Evolutionary conservation across 2,888 invertebrate genomes (phyloP), one percentile per base, ranked within the genome.

Genomic region (Entomobrya proxima): DNA sequence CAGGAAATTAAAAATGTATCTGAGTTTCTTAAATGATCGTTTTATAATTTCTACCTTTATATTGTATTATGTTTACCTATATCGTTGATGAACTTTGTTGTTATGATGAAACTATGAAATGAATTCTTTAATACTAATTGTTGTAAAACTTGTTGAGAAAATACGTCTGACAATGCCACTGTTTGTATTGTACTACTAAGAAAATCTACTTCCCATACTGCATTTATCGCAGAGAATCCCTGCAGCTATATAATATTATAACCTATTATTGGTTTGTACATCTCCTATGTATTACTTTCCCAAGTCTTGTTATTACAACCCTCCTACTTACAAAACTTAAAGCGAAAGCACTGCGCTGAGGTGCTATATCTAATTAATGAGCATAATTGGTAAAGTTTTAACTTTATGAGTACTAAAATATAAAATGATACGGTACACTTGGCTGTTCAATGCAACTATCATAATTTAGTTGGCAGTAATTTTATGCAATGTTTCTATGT

Each of bases 311-410:
- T 30, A 11, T 58, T 58, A 55, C 32, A 3, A 58, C 32, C 24
- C 18, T 37, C 21, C 7, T 24, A 67, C 24, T 67, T 67, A 37
- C 21, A 24, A 64, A 67, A 64, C 13, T 67, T 37, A 44, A 44
- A 64, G 50, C 32, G 27, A 79, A 81, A 76, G 83, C 83, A 83
- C 83, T 83, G 83, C 67, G 52, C 74, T 76, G 64, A 83, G 83
- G 83, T 83, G 83, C 83, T 83, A 83, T 44, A n/a, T 2, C 58
- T 64, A 21, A 40, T 44, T 44, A 32, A 52, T 32, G 18, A 75
- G 15, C 35, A 21, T 74, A 74, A 64, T 35, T 11, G 40, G 24
- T 67, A 37, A 24, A 67, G 67, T 67, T 67, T 67, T 67, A 67
- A 67, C 37, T 67, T 67, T 67, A 40, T 67, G 67, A 67, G 67